phyloP scores from a whole-genome alignment of 35 echinoderm and acorn worm genomes.

The Apostichopus japonicus region DNA sequence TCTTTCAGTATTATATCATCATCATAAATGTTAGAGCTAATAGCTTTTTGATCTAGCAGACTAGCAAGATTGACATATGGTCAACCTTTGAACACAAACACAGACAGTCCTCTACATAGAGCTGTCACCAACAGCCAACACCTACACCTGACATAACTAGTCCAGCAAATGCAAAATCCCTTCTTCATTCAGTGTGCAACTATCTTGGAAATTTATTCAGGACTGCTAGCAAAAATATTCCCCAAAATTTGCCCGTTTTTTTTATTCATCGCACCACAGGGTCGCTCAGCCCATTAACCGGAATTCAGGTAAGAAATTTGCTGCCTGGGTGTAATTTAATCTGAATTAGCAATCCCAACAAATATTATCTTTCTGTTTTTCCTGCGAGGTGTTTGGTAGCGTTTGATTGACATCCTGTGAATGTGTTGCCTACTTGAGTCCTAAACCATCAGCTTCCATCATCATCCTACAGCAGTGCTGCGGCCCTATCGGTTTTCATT shows the following conservation, averaged over 20 bases:
- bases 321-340: background rate
- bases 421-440: constrained; percentile 34
- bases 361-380: constrained; percentile 10
- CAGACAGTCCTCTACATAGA: too few species aligned
- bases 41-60: too few species aligned
- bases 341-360: constrained; percentile 15
- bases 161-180: background rate
- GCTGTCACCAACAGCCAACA: too few species aligned
- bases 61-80: too few species aligned
- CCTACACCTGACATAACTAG: background rate
- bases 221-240: background rate
- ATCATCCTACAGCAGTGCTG: background rate
- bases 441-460: background rate
- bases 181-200: background rate
- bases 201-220: background rate
- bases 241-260: too few species aligned
- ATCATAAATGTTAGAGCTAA: too few species aligned
- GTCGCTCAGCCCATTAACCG: constrained; percentile 30
- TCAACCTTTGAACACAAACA: too few species aligned
- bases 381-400: background rate
- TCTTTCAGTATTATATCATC: too few species aligned
- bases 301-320: background rate
- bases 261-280: background rate
- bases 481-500: constrained; percentile 46
- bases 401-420: constrained; percentile 40